These are phyloP conservation scores for Xiphophorus maculatus DNA, from an alignment of 2,113 vertebrate genomes.

Conservation along the genomic window DNA sequence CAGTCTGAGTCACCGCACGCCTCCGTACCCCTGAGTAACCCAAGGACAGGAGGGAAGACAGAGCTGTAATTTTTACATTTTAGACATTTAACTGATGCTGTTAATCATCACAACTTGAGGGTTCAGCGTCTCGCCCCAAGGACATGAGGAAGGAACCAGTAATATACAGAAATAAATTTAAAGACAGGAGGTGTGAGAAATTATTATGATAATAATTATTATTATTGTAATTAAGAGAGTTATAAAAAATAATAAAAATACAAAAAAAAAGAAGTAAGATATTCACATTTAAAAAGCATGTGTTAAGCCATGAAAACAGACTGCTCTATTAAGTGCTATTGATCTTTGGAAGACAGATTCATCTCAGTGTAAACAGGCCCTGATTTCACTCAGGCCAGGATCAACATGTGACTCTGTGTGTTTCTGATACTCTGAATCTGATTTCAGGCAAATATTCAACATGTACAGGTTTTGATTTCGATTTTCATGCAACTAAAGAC, in stretches of 20 bases:
- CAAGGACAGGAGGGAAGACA: conserved; percentile 51
- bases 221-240: conserved; percentile 6
- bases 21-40: conserved; percentile 65
- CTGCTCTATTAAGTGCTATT: background rate
- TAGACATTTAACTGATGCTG: conserved; percentile 47
- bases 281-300: conserved; percentile 1
- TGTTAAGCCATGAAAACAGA: conserved; percentile 11
- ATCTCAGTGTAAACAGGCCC: conserved; percentile 40
- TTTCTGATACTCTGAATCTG: background rate
- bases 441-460: background rate
- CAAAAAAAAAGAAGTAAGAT: background rate
- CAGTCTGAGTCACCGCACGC: conserved; percentile 65
- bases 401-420: conserved; percentile 5
- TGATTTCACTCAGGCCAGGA: background rate
- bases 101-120: conserved; percentile 45
- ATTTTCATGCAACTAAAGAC: no score
- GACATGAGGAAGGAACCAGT: conserved; percentile 20
- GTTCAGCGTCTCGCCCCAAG: conserved; percentile 48
- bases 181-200: conserved; percentile 3
- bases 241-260: conserved; percentile 10
- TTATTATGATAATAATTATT: conserved; percentile 3
- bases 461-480: no score
- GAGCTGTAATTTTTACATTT: conserved; percentile 55
- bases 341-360: conserved; percentile 13
- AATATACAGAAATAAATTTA: conserved; percentile 46